These are phyloP conservation scores for Dicentrarchus labrax DNA, from an alignment of 2,113 vertebrate species.

Conservation along the genomic window DNA sequence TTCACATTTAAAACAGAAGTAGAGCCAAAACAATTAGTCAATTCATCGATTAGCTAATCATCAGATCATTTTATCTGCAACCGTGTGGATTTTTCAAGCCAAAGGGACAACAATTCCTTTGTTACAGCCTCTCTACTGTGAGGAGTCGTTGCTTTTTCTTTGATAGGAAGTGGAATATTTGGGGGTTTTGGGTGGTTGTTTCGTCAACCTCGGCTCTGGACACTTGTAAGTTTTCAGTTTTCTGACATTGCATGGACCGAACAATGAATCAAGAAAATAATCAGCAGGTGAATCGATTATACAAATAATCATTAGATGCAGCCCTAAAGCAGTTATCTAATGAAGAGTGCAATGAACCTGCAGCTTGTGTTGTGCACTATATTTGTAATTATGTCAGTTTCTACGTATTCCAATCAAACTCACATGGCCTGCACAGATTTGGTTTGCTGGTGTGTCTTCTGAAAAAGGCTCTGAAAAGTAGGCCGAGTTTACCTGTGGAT, in stretches of 20 bases:
- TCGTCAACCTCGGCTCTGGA: neutral
- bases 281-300: neutral
- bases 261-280: neutral
- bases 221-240: neutral
- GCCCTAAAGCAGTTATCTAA: neutral
- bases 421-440: no score
- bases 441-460: neutral
- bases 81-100: neutral
- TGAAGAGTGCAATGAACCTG: neutral
- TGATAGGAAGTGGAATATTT: neutral
- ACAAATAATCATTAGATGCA: neutral
- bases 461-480: neutral
- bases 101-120: neutral
- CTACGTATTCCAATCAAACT: neutral
- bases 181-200: neutral
- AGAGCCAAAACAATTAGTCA: neutral
- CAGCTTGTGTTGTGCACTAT: neutral
- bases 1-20: neutral
- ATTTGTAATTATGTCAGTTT: neutral
- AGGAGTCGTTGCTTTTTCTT: neutral
- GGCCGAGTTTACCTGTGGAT: neutral
- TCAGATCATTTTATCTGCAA: neutral
- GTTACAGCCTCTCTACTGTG: neutral
- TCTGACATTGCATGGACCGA: neutral
- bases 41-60: neutral